These are phyloP conservation scores for Frieseomelitta varia DNA, from an alignment of 1,140 invertebrate genomes.

Conservation along the genomic window DNA sequence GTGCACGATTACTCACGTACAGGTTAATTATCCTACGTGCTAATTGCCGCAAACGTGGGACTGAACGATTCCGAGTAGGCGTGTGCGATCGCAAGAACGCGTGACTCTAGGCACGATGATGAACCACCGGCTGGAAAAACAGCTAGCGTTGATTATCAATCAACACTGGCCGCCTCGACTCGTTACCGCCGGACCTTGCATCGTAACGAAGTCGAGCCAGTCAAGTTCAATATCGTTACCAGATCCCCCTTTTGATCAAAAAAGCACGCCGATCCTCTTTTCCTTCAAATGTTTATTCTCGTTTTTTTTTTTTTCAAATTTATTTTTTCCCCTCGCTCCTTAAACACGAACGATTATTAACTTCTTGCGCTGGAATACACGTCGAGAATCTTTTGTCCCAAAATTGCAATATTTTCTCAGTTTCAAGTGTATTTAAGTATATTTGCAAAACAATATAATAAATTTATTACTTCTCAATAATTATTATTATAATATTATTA, in stretches of 20 bases:
- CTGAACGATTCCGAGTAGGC: neutral
- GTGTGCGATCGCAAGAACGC: neutral
- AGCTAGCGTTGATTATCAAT: conserved; percentile 21
- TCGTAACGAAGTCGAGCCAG: conserved; percentile 7
- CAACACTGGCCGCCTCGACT: neutral
- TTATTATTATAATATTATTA: too few species aligned
- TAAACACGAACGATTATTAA: too few species aligned
- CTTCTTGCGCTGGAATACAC: too few species aligned
- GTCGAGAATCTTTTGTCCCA: too few species aligned
- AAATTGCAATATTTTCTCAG: too few species aligned
- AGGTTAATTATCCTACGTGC: conserved; percentile 30
- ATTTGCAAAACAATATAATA: too few species aligned
- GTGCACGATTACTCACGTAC: neutral
- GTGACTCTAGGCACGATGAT: conserved; percentile 25
- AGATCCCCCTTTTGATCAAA: too few species aligned
- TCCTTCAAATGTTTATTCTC: neutral
- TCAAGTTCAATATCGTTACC: neutral
- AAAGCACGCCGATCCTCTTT: neutral
- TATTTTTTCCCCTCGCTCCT: too few species aligned
- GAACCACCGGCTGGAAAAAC: conserved; percentile 18
- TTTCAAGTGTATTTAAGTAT: too few species aligned
- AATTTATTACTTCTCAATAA: too few species aligned
- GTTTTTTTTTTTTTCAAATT: too few species aligned
- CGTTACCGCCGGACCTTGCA: conserved; percentile 25
- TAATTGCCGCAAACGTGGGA: neutral